Evolutionary conservation across 2,888 invertebrate genomes (phyloP).

Genomic region (Idaea straminata): DNA sequence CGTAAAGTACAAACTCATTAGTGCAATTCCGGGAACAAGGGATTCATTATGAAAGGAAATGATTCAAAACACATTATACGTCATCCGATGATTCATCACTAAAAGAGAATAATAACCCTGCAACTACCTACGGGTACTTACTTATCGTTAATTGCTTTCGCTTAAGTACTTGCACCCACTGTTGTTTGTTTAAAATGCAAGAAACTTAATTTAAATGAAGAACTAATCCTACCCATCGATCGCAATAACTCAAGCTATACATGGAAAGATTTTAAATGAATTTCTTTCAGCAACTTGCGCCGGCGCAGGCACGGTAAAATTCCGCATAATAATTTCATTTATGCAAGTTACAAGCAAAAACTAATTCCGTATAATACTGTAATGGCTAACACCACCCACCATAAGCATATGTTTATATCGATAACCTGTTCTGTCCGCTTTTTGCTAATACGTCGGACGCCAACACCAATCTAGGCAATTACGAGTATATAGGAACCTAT

Average conservation of each 20-base stretch:
- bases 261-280: background rate
- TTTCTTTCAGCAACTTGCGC: background rate
- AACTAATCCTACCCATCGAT: background rate
- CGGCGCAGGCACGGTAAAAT: background rate
- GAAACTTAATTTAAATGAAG: background rate
- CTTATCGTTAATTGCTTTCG: background rate
- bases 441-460: background rate
- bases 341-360: background rate
- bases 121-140: background rate
- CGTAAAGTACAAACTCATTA: too few species aligned
- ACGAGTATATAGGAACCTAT: background rate
- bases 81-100: constrained; percentile 22
- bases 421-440: background rate
- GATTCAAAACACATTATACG: constrained; percentile 20
- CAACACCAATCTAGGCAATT: background rate
- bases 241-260: background rate
- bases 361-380: background rate
- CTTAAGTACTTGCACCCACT: background rate
- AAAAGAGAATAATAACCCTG: constrained; percentile 17
- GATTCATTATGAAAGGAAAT: constrained; percentile 16
- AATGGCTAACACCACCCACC: background rate
- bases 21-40: background rate
- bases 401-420: background rate
- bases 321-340: background rate
- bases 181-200: background rate